Base-by-base conservation (phyloP, 1,140 invertebrate genomes). In the Megalonaias nervosa region DNA sequence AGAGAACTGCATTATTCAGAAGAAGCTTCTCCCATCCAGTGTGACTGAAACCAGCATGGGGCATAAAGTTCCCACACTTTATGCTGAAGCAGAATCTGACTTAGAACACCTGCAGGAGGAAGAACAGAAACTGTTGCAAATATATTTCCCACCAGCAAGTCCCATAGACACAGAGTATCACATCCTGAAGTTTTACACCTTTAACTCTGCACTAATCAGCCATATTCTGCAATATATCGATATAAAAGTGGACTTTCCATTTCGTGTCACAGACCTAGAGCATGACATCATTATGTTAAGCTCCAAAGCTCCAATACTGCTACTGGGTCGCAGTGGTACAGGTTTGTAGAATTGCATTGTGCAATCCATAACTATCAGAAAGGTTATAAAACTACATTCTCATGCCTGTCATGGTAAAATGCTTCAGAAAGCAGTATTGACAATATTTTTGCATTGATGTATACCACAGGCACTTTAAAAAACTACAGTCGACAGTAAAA, bases 1-100 rank as follows among this genome's bases (percentile, higher is more conserved):
- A 1, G 81, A 86, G 72, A 58, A 74, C 13, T 88, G 87, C 57
- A 84, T 88, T 31, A 82, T 89, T 21, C 83, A 85, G 69, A 85
- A 85, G 74, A 82, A 85, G 26, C 80, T 89, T n/a, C 82, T 31
- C 82, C 82, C 4, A 76, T 85, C 19, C 82, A 82, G 64, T 78
- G 74, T 21, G 61, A 74, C 13, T 65, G 76, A 31, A 78, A 67
- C 59, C 68, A 79, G 56, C 26, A 58, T 11, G 9, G n/a, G 23
- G 3, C 38, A 57, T 23, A 21, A 55, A 26, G 6, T 81, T 23
- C 76, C 76, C 1, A 78, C 58, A 60, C 70, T 79, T 3, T 76
- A 31, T n/a, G 55, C 67, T 19, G 67, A 71, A 56, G 59, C 17
- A 48, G 55, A 71, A 16, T 21, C 26, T 59, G 61, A 81, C n/a